phyloP scores from a whole-genome alignment of 2,888 invertebrate genomes.

The Hemaris fuciformis region DNA sequence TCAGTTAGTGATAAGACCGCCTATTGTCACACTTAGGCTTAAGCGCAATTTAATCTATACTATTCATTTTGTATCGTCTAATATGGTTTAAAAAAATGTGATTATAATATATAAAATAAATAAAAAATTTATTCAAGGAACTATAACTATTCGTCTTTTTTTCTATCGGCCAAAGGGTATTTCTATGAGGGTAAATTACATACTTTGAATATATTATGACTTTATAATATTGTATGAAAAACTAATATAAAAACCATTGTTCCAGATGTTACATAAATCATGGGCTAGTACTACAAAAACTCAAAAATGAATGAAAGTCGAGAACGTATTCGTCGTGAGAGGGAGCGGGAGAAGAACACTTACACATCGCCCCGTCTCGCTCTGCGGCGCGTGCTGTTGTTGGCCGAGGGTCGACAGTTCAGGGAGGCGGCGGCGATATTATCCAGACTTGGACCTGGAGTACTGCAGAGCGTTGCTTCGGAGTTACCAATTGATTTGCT shows the following conservation, averaged over 20 bases:
- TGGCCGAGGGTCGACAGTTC: conserved; percentile 94
- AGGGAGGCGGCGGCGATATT: conserved; percentile 94
- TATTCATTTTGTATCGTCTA: too few species aligned
- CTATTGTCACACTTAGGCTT: too few species aligned
- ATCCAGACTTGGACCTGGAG: conserved; percentile 88
- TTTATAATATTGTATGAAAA: not conserved
- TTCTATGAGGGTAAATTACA: too few species aligned
- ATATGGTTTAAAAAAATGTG: too few species aligned
- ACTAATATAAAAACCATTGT: not conserved
- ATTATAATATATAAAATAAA: not conserved
- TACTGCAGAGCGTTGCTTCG: conserved; percentile 87
- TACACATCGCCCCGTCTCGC: conserved; percentile 86
- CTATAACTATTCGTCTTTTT: too few species aligned
- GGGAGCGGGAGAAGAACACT: conserved; percentile 81
- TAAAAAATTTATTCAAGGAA: too few species aligned
- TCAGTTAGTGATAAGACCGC: not conserved
- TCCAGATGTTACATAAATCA: conserved; percentile 32
- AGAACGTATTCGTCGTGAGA: conserved; percentile 86
- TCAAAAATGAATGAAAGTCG: conserved; percentile 85
- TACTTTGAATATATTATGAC: too few species aligned
- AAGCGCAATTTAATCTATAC: too few species aligned
- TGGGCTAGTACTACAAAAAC: conserved; percentile 59
- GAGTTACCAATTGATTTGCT: conserved; percentile 93
- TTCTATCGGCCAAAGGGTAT: too few species aligned
- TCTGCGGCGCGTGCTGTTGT: conserved; percentile 86